phyloP scores from a whole-genome alignment of 1,140 invertebrate species.

The Aphelenchoides avenae region DNA sequence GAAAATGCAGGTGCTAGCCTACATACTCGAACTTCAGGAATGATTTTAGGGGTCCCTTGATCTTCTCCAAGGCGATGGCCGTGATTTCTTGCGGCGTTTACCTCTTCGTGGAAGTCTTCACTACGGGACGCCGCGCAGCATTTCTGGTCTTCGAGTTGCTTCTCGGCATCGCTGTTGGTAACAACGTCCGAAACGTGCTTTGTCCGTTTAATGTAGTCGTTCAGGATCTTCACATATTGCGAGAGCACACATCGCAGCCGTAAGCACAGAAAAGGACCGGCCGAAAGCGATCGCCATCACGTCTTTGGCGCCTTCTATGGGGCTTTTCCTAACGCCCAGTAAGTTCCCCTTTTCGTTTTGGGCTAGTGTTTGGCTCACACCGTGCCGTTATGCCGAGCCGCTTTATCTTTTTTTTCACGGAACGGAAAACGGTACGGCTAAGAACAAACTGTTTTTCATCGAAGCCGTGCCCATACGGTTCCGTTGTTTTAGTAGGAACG shows the following conservation, averaged over 20 bases:
- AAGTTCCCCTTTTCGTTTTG: slow-evolving; percentile 6
- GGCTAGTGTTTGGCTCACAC: neutral
- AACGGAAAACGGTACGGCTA: too few relatives aligned
- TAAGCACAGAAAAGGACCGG: slow-evolving; percentile 40
- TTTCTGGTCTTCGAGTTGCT: slow-evolving; percentile 50
- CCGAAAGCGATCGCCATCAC: slow-evolving; percentile 45
- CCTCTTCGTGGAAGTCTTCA: slow-evolving; percentile 35
- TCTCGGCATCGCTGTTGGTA: slow-evolving; percentile 45
- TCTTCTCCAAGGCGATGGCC: slow-evolving; percentile 37
- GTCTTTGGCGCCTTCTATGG: slow-evolving; percentile 43
- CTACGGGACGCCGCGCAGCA: neutral
- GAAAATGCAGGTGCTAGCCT: too few relatives aligned
- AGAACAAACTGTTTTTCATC: too few relatives aligned
- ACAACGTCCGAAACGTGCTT: too few relatives aligned
- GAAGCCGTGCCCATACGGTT: too few relatives aligned
- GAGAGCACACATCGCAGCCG: slow-evolving; percentile 45
- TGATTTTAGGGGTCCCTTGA: slow-evolving; percentile 44
- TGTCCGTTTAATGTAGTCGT: too few relatives aligned
- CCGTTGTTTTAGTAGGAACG: too few relatives aligned
- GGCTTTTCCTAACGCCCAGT: slow-evolving; percentile 47
- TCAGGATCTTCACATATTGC: too few relatives aligned
- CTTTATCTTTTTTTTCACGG: neutral
- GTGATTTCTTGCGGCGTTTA: slow-evolving; percentile 45
- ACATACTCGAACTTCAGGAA: too few relatives aligned
- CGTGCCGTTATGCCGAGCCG: too few relatives aligned